A percentile compares a stretch with the other conserved stretches of the same genome.
Evolutionary conservation across 2,888 invertebrate genomes (phyloP).

Genomic region (Scaptomyza reducta): DNA sequence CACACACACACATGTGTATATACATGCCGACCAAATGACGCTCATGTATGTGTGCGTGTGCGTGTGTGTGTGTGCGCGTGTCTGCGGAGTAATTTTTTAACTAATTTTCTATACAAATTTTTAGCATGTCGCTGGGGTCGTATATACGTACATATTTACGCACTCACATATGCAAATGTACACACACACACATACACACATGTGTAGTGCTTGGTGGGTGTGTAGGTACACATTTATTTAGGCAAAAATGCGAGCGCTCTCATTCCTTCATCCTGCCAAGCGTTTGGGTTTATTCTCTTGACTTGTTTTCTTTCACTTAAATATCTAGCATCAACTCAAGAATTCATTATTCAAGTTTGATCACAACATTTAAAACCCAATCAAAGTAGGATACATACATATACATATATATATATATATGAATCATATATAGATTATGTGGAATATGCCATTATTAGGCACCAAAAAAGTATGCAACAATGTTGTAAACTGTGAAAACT

Average conservation of each 20-base stretch:
- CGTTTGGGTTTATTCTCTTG: constrained; percentile 11
- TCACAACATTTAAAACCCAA: no score
- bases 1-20: constrained; percentile 18
- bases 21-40: constrained; percentile 20
- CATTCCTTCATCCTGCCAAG: no score
- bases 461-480: constrained; percentile 19
- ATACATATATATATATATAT: no score
- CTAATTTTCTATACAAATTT: constrained; percentile 84
- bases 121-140: constrained; percentile 73
- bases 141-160: constrained; percentile 4
- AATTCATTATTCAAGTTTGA: no score
- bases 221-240: neutral
- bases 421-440: no score
- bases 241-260: constrained; percentile 14
- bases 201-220: neutral
- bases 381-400: no score
- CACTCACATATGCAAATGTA: no score
- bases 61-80: constrained; percentile 57
- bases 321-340: no score
- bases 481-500: constrained; percentile 32
- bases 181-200: no score
- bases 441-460: constrained; percentile 25
- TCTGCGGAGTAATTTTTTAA: constrained; percentile 82
- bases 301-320: no score
- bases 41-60: constrained; percentile 36